Conservation (phyloP, 2,113 vertebrate species). For the Mandrillus leucophaeus region DNA sequence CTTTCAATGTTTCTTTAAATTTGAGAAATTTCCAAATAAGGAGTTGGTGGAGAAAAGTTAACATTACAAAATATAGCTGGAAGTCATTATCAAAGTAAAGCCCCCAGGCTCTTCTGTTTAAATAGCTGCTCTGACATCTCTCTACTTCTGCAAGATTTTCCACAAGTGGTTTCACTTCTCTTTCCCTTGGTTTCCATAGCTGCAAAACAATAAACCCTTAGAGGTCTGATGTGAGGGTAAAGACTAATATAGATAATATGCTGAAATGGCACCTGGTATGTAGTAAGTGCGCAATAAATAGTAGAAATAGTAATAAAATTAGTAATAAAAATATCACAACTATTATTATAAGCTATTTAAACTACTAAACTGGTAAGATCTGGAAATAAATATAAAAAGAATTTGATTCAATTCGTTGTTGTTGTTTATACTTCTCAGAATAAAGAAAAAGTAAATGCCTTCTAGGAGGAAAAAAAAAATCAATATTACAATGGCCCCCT, state of each 20-base stretch:
- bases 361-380: neutral
- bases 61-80: neutral
- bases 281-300: neutral
- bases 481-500: neutral
- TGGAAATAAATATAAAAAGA: neutral
- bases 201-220: slow-evolving; percentile 9
- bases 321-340: neutral
- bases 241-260: neutral
- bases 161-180: neutral
- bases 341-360: neutral
- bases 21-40: neutral
- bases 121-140: neutral
- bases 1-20: neutral
- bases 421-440: neutral
- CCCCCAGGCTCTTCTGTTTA: neutral
- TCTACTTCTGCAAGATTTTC: neutral
- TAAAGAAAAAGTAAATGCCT: neutral
- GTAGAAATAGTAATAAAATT: neutral
- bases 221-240: neutral
- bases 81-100: neutral
- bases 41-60: neutral
- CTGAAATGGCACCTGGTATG: neutral
- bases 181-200: neutral
- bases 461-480: neutral
- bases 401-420: neutral